These are phyloP conservation scores for Labrus mixtus DNA, from an alignment of 2,113 vertebrate genomes.

Conservation along the genomic window DNA sequence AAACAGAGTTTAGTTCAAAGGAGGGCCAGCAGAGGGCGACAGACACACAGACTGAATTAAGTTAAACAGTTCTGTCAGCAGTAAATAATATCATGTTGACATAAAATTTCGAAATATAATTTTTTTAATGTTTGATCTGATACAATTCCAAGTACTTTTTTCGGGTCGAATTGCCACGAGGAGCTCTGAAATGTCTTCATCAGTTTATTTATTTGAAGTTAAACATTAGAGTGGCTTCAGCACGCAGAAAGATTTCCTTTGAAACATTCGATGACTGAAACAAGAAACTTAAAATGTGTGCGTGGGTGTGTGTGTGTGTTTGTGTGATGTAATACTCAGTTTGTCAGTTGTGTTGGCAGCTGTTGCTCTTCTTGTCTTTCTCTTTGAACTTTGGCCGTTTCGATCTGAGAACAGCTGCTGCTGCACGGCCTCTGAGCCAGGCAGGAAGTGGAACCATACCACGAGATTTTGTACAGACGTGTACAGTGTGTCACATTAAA, in stretches of 20 bases:
- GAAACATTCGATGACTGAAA: not conserved
- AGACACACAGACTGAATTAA: not conserved
- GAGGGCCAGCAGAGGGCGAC: not conserved
- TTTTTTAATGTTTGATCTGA: too few relatives aligned
- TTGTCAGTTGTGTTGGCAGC: constrained; percentile 14
- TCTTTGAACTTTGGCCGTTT: constrained; percentile 23
- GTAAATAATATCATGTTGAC: not conserved
- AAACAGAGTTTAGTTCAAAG: not conserved
- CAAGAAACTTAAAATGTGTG: constrained; percentile 5
- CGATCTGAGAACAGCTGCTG: constrained; percentile 7
- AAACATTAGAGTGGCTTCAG: not conserved
- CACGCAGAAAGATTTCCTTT: not conserved
- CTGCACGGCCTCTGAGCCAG: not conserved
- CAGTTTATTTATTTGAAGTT: not conserved
- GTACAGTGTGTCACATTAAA: too few relatives aligned
- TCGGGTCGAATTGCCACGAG: too few relatives aligned
- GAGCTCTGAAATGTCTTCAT: too few relatives aligned
- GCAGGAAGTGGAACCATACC: not conserved
- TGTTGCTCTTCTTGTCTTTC: constrained; percentile 37
- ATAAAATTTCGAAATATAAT: not conserved
- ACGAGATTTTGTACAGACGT: not conserved
- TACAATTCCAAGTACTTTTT: too few relatives aligned
- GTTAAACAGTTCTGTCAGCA: not conserved
- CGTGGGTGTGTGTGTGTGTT: not conserved
- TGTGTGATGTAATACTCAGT: constrained; percentile 8